phyloP scores from a whole-genome alignment of 2,797 vertebrate species.

The Mormyrops boulengeri region DNA sequence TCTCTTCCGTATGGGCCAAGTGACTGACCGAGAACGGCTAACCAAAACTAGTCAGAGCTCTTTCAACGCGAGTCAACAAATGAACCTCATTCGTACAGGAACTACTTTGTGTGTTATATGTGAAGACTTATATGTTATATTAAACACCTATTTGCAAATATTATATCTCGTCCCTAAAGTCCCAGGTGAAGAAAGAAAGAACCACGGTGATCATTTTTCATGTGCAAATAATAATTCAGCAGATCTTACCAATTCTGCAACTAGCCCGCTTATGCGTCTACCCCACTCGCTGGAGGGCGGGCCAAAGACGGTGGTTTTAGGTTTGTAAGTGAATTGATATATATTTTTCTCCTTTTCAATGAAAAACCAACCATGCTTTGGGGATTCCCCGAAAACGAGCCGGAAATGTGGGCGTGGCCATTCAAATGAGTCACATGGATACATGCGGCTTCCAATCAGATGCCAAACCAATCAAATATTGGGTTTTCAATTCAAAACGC shows the following conservation, averaged over 20 bases:
- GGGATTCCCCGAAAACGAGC: slow-evolving; percentile 24
- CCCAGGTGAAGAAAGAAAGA: background rate
- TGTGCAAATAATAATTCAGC: background rate
- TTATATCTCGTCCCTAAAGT: background rate
- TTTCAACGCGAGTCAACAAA: background rate
- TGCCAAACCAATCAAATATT: background rate
- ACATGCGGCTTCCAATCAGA: background rate
- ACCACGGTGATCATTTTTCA: background rate
- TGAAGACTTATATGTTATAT: background rate
- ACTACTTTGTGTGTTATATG: background rate
- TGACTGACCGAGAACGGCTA: background rate
- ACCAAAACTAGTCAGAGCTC: background rate
- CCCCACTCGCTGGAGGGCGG: background rate
- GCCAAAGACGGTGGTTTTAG: background rate
- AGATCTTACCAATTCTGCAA: slow-evolving; percentile 7
- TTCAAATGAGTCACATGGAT: background rate
- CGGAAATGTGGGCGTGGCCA: slow-evolving; percentile 18
- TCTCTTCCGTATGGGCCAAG: background rate
- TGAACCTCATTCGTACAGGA: background rate
- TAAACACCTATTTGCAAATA: background rate
- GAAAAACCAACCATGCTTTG: slow-evolving; percentile 10
- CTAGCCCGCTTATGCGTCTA: background rate
- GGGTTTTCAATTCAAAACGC: slow-evolving; percentile 2
- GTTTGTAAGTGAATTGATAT: background rate
- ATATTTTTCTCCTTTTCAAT: background rate